Conservation (phyloP, 2,888 invertebrate species). For the Ormyrus thymus region DNA sequence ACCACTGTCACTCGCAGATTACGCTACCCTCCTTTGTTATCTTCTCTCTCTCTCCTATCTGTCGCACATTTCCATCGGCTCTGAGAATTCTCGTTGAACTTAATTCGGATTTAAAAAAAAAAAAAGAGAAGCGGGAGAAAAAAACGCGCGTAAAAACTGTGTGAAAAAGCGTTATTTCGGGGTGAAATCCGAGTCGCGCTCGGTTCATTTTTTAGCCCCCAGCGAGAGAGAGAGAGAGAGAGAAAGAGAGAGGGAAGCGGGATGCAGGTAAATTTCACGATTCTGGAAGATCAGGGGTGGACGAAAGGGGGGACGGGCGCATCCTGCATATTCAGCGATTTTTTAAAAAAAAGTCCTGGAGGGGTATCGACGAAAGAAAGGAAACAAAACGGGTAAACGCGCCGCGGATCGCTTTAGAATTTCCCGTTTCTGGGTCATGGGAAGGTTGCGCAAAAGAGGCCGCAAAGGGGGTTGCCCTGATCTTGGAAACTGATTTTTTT, state of each 20-base stretch:
- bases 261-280: constrained; percentile 72
- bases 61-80: constrained; percentile 43
- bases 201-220: constrained; percentile 57
- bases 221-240: constrained; percentile 16
- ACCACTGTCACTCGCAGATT: constrained; percentile 57
- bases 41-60: constrained; percentile 37
- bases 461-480: constrained; percentile 63
- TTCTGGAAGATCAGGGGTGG: constrained; percentile 68
- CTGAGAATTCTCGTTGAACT: constrained; percentile 49
- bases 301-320: constrained; percentile 57
- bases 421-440: constrained; percentile 73
- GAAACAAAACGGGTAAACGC: constrained; percentile 51
- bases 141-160: constrained; percentile 67
- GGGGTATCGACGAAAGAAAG: constrained; percentile 27
- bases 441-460: constrained; percentile 64
- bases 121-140: constrained; percentile 19
- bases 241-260: neutral
- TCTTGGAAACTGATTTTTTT: constrained; percentile 70
- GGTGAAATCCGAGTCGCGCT: constrained; percentile 69
- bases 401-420: constrained; percentile 67
- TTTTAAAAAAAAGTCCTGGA: constrained; percentile 34
- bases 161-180: constrained; percentile 75
- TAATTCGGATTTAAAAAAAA: constrained; percentile 44
- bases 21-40: constrained; percentile 51
- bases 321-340: constrained; percentile 73